Percentiles rank a stretch among this genome's conserved stretches.
phyloP scores from a whole-genome alignment of 1,140 invertebrate genomes.

The Agrilus planipennis region DNA sequence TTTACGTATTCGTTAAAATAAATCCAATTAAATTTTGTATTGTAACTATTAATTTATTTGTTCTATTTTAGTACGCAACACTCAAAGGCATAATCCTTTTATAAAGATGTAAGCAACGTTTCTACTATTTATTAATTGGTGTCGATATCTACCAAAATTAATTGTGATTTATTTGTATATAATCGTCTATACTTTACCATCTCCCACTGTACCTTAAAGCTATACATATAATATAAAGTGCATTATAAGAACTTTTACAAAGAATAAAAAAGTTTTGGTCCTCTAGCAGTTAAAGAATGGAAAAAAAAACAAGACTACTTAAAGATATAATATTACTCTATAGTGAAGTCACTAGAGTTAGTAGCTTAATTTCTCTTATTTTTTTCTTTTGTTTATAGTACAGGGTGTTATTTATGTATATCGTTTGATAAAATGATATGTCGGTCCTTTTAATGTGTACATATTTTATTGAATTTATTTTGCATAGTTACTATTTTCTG shows the following conservation, averaged over 20 bases:
- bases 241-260: not conserved
- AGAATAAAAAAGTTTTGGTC: not conserved
- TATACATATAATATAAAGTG: not conserved
- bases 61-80: no score
- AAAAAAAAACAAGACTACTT: not conserved
- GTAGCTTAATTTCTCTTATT: not conserved
- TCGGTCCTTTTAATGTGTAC: no score
- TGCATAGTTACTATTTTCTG: not conserved
- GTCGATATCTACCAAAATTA: slow-evolving; percentile 1
- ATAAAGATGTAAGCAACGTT: no score
- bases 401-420: slow-evolving; percentile 5
- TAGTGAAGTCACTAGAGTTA: not conserved
- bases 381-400: slow-evolving; percentile 2
- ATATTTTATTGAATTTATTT: slow-evolving; percentile 2
- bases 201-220: slow-evolving; percentile 1
- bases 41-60: no score
- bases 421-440: no score
- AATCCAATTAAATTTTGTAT: no score
- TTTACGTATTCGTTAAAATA: no score
- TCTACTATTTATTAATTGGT: no score
- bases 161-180: not conserved
- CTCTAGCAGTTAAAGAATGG: not conserved
- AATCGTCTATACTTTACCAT: slow-evolving; percentile 3
- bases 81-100: no score
- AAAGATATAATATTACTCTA: not conserved